Evolutionary conservation across 92 coral and sea anemone species (phyloP), one percentile per base, ranked within the genome.

Genomic region (Actinostola sp.): DNA sequence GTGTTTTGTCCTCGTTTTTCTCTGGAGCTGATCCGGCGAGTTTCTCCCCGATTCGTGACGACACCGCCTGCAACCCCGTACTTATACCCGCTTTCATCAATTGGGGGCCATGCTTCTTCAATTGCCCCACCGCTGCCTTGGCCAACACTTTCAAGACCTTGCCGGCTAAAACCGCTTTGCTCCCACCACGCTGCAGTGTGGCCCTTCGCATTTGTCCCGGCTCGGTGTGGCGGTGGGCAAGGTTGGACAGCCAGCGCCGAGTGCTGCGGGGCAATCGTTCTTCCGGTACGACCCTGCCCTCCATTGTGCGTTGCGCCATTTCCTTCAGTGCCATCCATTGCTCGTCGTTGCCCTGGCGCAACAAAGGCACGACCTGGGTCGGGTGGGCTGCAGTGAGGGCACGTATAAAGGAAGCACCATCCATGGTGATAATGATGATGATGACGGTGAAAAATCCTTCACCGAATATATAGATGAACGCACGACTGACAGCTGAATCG

Each of bases 131-230:
- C 0, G 71, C 71, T 3, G 30, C 56, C 16, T 65, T 65, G 3
- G 71, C 71, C 19, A 65, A 0, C 0, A 38, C 56, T 25, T 65
- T 65, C 1, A 65, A 5, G 28, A 36, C 71, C 5, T 17, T 11
- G 0, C 71, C 71, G 13, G 29, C 13, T 15, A 65, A 13, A 24
- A 21, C 56, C 2, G 71, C 71, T 44, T 42, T 44, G 19, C 38
- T 26, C 12, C 71, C 71, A 12, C 71, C 71, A 0, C 71, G 54
- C 29, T 65, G 71, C 14, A 29, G 11, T 0, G 11, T 26, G 20
- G 71, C 11, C 0, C 71, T 33, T 21, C 15, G 31, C 8, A 64
- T 19, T 1, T 42, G 1, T 0, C n/a, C 6, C 1, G 34, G 20
- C 0, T 2, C 10, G 8, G 24, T n/a, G 41, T 35, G 70, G 12